phyloP scores from a whole-genome alignment of 2,113 vertebrate species.

The Pseudorasbora parva region DNA sequence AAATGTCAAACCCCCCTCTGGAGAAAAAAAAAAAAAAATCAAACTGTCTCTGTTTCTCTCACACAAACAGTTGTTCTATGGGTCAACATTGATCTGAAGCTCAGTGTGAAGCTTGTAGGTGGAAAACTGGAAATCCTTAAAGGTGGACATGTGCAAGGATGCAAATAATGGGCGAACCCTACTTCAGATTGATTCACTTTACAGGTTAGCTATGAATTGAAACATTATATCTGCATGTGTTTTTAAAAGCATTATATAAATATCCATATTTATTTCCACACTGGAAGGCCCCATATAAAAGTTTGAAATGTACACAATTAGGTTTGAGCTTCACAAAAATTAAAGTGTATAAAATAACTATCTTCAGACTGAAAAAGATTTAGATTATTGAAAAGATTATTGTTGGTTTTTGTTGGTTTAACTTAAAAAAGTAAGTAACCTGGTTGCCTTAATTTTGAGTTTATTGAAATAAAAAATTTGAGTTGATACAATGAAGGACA shows the following conservation, averaged over 20 bases:
- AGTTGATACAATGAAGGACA: no score
- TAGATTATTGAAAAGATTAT: no score
- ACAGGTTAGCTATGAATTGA: neutral
- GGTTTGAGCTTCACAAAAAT: neutral
- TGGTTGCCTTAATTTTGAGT: no score
- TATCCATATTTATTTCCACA: neutral
- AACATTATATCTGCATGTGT: neutral
- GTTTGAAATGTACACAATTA: neutral
- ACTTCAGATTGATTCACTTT: neutral
- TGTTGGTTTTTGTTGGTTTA: no score
- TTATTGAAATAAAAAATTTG: no score
- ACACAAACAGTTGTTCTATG: slow-evolving; percentile 8
- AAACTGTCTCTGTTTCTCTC: slow-evolving; percentile 6
- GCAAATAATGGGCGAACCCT: neutral
- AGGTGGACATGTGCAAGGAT: neutral
- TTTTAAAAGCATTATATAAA: neutral
- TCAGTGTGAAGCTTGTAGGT: slow-evolving; percentile 15
- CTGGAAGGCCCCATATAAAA: no score
- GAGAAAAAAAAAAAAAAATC: slow-evolving; percentile 5
- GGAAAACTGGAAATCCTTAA: slow-evolving; percentile 3
- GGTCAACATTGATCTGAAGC: slow-evolving; percentile 28
- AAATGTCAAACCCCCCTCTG: slow-evolving; percentile 31
- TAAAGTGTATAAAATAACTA: neutral
- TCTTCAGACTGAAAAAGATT: neutral
- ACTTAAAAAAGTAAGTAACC: no score